Evolutionary conservation across 1,140 invertebrate genomes (phyloP).

Genomic region (Steinernema khuongi): DNA sequence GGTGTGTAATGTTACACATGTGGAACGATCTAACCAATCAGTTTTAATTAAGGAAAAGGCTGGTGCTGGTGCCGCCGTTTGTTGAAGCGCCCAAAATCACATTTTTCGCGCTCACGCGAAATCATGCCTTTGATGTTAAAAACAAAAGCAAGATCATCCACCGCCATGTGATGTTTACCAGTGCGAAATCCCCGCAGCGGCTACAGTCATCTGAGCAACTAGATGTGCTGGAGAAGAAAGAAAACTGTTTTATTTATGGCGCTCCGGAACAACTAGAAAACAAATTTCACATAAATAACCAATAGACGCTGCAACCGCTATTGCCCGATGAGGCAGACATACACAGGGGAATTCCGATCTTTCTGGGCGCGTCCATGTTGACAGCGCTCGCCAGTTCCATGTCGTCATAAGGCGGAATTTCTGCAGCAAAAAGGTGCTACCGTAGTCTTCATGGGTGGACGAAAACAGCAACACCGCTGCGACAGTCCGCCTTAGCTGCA

Average conservation of each 20-base stretch:
- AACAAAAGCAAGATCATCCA: background rate
- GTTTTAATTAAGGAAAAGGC: too few species aligned
- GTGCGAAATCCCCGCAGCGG: background rate
- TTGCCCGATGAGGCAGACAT: background rate
- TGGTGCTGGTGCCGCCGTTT: too few species aligned
- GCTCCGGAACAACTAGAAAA: background rate
- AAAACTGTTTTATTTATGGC: constrained; percentile 3
- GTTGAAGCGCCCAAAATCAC: too few species aligned
- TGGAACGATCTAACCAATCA: too few species aligned
- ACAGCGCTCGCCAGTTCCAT: too few species aligned
- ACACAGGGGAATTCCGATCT: too few species aligned
- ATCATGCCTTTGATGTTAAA: background rate
- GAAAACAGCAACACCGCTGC: too few species aligned
- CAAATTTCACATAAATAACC: background rate
- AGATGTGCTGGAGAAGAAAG: background rate
- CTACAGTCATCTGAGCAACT: background rate
- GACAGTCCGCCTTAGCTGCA: background rate
- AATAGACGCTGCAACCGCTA: background rate
- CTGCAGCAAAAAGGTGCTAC: too few species aligned
- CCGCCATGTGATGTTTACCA: background rate
- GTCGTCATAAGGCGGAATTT: too few species aligned
- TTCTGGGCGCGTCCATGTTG: too few species aligned
- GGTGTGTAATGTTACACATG: too few species aligned
- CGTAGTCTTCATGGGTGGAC: background rate
- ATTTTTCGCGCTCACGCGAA: background rate